Percentiles rank a stretch among this genome's conserved stretches.
Conservation (phyloP, 2,888 invertebrate species). For the Aplocera efformata region DNA sequence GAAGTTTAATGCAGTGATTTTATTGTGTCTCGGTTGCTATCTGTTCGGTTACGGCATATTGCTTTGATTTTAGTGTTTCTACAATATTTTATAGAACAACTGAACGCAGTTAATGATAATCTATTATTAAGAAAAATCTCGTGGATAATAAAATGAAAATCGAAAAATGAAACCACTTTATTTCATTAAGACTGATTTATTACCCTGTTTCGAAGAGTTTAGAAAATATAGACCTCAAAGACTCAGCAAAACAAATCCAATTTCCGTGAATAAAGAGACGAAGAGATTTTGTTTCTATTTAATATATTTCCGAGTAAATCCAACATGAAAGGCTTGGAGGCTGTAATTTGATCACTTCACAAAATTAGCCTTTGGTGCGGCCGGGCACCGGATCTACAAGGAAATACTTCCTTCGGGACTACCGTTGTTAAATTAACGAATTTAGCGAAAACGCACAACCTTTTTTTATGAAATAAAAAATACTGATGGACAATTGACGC, state of each 20-base stretch:
- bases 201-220: background rate
- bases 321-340: constrained; percentile 37
- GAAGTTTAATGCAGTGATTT: constrained; percentile 25
- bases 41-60: constrained; percentile 17
- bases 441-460: too few relatives aligned
- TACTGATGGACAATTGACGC: too few relatives aligned
- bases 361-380: constrained; percentile 49
- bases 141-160: too few relatives aligned
- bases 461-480: too few relatives aligned
- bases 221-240: constrained; percentile 9
- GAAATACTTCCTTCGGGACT: constrained; percentile 26
- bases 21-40: constrained; percentile 26
- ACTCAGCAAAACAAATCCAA: constrained; percentile 13
- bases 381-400: constrained; percentile 35
- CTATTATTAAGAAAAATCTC: too few relatives aligned
- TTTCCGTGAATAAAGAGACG: constrained; percentile 17
- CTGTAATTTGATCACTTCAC: constrained; percentile 50
- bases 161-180: background rate
- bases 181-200: background rate
- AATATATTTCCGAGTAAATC: constrained; percentile 34
- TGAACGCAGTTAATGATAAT: background rate
- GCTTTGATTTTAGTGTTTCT: constrained; percentile 9
- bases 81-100: constrained; percentile 1
- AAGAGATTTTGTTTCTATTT: constrained; percentile 21
- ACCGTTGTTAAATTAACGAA: too few relatives aligned